Evolutionary conservation across 1,140 invertebrate genomes (phyloP).

Genomic region (Gryon sp.): DNA sequence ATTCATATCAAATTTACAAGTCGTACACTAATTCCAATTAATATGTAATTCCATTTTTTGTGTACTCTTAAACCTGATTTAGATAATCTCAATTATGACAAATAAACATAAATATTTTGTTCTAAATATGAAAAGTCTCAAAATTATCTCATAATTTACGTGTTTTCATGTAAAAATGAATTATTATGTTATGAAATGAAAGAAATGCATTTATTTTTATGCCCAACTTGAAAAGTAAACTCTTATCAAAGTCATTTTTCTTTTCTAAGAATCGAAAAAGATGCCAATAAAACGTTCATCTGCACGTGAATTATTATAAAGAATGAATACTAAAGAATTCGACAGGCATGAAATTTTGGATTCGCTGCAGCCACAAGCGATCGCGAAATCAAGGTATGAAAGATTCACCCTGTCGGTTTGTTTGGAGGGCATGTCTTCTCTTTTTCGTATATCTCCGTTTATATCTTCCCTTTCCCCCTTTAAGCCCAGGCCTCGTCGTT

Average conservation of each 20-base stretch:
- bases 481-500: constrained; percentile 43
- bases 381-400: constrained; percentile 39
- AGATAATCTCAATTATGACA: no score
- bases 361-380: constrained; percentile 10
- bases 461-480: constrained; percentile 53
- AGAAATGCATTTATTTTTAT: no score
- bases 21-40: no score
- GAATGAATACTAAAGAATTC: constrained; percentile 15
- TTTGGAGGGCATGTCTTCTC: constrained; percentile 68
- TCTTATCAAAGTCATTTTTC: background rate
- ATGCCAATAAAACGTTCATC: constrained; percentile 16
- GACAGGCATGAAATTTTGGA: constrained; percentile 48
- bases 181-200: no score
- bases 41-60: no score
- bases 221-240: no score
- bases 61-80: no score
- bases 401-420: constrained; percentile 66
- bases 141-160: no score
- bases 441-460: constrained; percentile 59
- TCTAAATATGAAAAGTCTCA: no score
- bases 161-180: no score
- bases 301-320: constrained; percentile 3
- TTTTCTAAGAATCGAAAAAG: background rate
- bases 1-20: no score
- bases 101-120: no score